Conservation (phyloP, 2,888 invertebrate genomes). For the Tinea trinotella region DNA sequence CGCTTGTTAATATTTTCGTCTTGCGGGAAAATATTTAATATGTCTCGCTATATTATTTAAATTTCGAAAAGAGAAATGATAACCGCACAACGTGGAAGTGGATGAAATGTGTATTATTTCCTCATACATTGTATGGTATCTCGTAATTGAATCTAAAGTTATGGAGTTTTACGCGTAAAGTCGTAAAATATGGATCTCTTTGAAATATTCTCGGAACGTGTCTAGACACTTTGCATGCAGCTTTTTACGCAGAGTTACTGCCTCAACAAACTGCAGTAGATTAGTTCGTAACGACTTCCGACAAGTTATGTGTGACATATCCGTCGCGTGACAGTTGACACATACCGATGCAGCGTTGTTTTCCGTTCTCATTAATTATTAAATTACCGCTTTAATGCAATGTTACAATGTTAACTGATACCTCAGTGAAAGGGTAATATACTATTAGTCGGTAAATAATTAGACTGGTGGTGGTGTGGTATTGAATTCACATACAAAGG, state of each 20-base stretch:
- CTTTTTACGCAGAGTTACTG: neutral
- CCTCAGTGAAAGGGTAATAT: too few species aligned
- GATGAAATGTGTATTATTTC: neutral
- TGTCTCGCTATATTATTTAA: neutral
- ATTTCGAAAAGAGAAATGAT: neutral
- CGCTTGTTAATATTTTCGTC: neutral
- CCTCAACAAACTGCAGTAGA: neutral
- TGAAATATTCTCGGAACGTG: neutral
- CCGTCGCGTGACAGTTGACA: neutral
- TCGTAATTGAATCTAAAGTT: neutral
- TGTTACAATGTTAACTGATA: too few species aligned
- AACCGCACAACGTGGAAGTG: neutral
- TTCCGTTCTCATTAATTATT: neutral
- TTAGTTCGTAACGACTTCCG: constrained; percentile 1
- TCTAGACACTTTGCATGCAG: neutral
- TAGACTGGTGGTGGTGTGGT: too few species aligned
- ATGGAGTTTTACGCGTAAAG: neutral
- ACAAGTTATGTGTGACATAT: neutral
- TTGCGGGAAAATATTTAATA: neutral
- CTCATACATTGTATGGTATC: neutral
- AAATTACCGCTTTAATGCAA: neutral
- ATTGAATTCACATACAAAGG: too few species aligned
- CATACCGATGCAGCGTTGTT: neutral
- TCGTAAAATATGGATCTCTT: neutral
- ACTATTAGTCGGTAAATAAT: too few species aligned